Conservation (phyloP, 2,113 vertebrate species). For the Caloenas nicobarica region DNA sequence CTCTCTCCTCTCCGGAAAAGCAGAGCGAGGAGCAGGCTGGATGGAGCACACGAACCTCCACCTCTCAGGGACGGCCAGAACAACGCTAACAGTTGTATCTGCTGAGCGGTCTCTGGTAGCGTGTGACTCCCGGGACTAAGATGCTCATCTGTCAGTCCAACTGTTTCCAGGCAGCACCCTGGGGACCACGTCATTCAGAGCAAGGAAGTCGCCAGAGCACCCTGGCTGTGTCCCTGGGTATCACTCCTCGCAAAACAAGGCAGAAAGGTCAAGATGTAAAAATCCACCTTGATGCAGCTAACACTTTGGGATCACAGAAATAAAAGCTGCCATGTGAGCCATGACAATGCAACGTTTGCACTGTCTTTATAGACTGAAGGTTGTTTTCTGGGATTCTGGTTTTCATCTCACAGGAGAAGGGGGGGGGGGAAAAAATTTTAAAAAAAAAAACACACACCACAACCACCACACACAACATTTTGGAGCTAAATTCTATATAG, state of each 20-base stretch:
- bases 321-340: neutral
- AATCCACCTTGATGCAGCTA: neutral
- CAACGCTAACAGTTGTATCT: neutral
- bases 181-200: neutral
- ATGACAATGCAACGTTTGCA: neutral
- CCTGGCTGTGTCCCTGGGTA: neutral
- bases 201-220: neutral
- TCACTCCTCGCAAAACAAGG: neutral
- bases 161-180: neutral
- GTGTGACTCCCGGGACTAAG: neutral
- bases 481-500: neutral
- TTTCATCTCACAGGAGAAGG: neutral
- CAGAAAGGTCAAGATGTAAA: neutral
- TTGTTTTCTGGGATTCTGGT: neutral
- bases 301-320: neutral
- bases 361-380: neutral
- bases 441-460: neutral
- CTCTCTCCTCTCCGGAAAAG: neutral
- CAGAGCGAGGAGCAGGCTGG: neutral
- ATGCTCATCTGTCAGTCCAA: neutral
- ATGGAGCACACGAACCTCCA: neutral
- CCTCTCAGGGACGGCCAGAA: neutral
- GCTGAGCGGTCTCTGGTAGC: neutral
- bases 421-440: no score
- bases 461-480: neutral